Evolutionary conservation across 2,797 vertebrate species (phyloP).

Genomic region (Pangasius sanitwongsei): DNA sequence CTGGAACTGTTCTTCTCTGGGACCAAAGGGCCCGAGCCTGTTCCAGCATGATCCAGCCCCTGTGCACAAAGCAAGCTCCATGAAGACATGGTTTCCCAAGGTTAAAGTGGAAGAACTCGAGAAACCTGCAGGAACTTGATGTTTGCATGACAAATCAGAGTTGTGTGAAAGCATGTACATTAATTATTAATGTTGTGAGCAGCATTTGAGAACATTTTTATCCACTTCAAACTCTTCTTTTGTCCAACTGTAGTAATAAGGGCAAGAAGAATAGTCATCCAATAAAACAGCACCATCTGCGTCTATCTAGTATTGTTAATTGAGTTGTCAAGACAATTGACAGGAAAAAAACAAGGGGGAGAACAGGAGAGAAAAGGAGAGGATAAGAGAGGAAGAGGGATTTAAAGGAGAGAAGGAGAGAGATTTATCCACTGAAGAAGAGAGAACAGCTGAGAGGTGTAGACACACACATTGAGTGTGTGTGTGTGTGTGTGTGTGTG

Average conservation of each 20-base stretch:
- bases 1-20: too few relatives aligned
- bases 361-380: not conserved
- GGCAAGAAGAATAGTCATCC: not conserved
- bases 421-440: constrained; percentile 3
- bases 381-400: not conserved
- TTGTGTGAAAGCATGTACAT: not conserved
- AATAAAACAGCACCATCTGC: not conserved
- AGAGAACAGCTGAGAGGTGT: not conserved
- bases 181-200: not conserved
- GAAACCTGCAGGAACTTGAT: not conserved
- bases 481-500: not conserved
- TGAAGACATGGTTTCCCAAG: too few relatives aligned
- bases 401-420: not conserved
- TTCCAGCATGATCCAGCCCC: too few relatives aligned
- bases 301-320: not conserved
- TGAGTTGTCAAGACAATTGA: not conserved
- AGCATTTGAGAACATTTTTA: not conserved
- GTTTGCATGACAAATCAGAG: not conserved
- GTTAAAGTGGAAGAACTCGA: too few relatives aligned
- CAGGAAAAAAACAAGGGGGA: not conserved
- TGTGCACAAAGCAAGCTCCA: too few relatives aligned
- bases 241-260: not conserved
- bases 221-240: not conserved
- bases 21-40: too few relatives aligned
- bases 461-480: too few relatives aligned